Conservation (phyloP, 1,140 invertebrate genomes). For the Spodoptera frugiperda region DNA sequence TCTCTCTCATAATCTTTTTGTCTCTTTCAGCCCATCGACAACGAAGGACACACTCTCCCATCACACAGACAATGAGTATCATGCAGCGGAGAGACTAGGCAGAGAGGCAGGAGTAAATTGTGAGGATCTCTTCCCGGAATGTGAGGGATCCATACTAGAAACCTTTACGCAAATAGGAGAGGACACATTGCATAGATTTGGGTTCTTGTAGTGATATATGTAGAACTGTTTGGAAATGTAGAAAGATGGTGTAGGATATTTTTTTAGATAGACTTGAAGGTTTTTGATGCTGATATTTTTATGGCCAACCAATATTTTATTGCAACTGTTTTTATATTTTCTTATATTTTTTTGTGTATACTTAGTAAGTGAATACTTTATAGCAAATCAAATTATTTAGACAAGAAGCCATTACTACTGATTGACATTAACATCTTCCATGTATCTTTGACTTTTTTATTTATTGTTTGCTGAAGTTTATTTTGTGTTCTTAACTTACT, state of each 20-base stretch:
- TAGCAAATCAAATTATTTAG: no score
- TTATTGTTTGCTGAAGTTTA: no score
- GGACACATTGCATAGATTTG: conserved; percentile 79
- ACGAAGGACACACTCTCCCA: conserved; percentile 88
- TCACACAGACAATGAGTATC: conserved; percentile 90
- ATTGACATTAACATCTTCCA: no score
- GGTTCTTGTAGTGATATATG: conserved; percentile 54
- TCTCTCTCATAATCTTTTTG: neutral
- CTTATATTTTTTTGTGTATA: no score
- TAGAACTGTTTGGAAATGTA: neutral
- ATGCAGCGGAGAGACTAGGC: conserved; percentile 89
- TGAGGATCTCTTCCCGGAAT: conserved; percentile 88
- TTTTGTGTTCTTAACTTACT: no score
- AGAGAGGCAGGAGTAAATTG: conserved; percentile 87
- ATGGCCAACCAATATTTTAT: no score
- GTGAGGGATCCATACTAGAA: conserved; percentile 87
- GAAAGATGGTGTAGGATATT: neutral
- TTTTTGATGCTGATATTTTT: neutral
- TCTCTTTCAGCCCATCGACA: conserved; percentile 87
- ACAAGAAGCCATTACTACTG: no score
- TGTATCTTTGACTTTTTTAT: no score
- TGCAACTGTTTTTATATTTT: no score
- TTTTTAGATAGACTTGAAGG: neutral
- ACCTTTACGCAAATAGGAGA: conserved; percentile 87
- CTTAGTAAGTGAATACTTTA: no score